Evolutionary conservation across 2,888 invertebrate species (phyloP), one percentile per base, ranked within the genome.

Genomic region (Lepidonotus clava): DNA sequence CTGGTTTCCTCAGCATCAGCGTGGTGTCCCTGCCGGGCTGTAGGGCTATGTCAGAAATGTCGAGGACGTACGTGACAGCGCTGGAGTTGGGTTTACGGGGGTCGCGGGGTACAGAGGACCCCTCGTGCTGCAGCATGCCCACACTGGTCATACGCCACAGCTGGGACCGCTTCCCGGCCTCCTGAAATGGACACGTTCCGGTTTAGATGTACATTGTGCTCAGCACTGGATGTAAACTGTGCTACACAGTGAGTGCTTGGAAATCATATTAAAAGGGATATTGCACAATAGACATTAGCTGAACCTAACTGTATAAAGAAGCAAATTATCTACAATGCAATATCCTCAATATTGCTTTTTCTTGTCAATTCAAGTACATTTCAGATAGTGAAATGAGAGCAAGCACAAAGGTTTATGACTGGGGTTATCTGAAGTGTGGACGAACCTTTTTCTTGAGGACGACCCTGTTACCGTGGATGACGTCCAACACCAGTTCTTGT

Each of bases 81-180:
- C 86, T 21, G 88, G 83, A 24, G 88, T 86, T 28, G 93, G 94
- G 89, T 95, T 86, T 92, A 40, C 92, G 89, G 14, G 94, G 95
- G 89, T 95, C 95, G 28, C 94, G 90, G 6, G 95, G 95, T 18
- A 95, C 94, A 86, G 95, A 94, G 77, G 95, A 97, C 87, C 99
- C 99, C 95, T 99, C 98, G 94, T 99, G 99, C 91, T 98, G 97
- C 87, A 99, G 95, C 94, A 97, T 97, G 0, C 98, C 98, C 91
- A 96, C 96, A 2, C 97, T 96, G 38, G 98, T 98, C 96, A 98
- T 97, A 46, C 98, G 96, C 99, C 99, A 99, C 83, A 99, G 95
- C 94, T 99, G 99, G 0, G 97, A 93, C 38, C 94, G 90, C 85
- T 93, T 94, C 32, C 93, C 93, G 1, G 90, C 90, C 89, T 93